Conservation (phyloP, 1,140 invertebrate species). For the Caenorhabditis elegans region WBcel235 BX284605.5:13104501-13105000, state of each 20-base stretch:
- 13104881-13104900: neutral
- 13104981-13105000: neutral
- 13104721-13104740: neutral
- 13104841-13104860: neutral
- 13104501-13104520: too few species aligned
- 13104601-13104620: too few species aligned
- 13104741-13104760: slow-evolving; percentile 23
- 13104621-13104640: too few species aligned
- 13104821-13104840: neutral
- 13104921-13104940: slow-evolving; percentile 13
- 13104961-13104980: slow-evolving; percentile 30
- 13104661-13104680: too few species aligned
- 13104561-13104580: too few species aligned
- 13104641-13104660: too few species aligned
- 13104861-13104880: neutral
- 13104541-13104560: too few species aligned
- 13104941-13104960: neutral
- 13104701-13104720: neutral
- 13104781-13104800: slow-evolving; percentile 7
- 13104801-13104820: neutral
- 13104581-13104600: too few species aligned
- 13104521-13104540: too few species aligned
- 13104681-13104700: neutral
- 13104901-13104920: neutral
- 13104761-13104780: slow-evolving; percentile 18